Evolutionary conservation across 1,140 invertebrate genomes (phyloP).

Genomic region (Drosophila albomicans): DNA sequence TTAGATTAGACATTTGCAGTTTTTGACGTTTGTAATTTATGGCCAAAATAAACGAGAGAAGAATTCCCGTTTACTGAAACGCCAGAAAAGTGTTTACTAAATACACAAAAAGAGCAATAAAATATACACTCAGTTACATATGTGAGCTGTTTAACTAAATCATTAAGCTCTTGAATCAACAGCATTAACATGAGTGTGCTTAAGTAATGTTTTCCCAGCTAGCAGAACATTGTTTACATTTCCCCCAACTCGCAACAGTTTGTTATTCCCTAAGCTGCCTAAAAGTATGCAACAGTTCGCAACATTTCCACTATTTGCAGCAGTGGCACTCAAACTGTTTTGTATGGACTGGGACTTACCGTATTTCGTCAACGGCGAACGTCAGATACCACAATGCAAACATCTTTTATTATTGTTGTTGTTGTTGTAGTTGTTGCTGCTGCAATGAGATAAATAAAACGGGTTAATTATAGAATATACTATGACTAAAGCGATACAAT

Average conservation of each 20-base stretch:
- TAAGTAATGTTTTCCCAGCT: background rate
- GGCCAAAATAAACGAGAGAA: background rate
- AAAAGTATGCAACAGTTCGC: slow-evolving; percentile 56
- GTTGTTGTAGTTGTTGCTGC: slow-evolving; percentile 3
- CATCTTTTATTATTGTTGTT: slow-evolving; percentile 62
- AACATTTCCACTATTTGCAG: background rate
- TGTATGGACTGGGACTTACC: slow-evolving; percentile 57
- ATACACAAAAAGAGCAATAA: background rate
- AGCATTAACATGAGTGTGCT: background rate
- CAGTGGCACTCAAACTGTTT: slow-evolving; percentile 55
- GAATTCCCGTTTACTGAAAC: background rate
- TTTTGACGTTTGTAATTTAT: slow-evolving; percentile 11
- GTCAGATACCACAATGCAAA: slow-evolving; percentile 83
- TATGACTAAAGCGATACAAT: slow-evolving; percentile 26
- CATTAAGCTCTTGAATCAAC: background rate
- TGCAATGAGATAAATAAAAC: slow-evolving; percentile 36
- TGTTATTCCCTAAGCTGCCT: slow-evolving; percentile 3
- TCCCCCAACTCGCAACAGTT: background rate
- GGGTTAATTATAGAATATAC: slow-evolving; percentile 29
- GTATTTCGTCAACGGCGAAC: slow-evolving; percentile 81
- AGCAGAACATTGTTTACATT: background rate
- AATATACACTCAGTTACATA: background rate
- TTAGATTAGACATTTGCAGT: slow-evolving; percentile 22
- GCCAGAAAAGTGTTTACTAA: background rate
- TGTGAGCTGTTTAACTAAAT: background rate